Evolutionary conservation across 1,140 invertebrate genomes (phyloP).

Genomic region (Neodiprion pinetum): DNA sequence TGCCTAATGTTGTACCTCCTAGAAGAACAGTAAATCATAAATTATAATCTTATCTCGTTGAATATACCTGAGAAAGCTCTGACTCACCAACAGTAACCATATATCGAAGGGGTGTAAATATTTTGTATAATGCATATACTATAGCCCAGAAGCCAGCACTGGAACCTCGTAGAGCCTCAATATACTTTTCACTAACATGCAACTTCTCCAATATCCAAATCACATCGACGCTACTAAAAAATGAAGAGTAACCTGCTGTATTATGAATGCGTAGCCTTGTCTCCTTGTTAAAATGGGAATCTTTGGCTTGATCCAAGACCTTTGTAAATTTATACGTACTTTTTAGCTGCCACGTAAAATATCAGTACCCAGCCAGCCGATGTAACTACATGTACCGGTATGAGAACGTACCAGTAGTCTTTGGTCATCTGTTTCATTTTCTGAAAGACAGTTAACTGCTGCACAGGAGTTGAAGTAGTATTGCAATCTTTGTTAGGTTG

Average conservation of each 20-base stretch:
- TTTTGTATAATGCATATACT: constrained; percentile 90
- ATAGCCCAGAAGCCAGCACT: constrained; percentile 87
- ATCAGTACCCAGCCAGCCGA: constrained; percentile 84
- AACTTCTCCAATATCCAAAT: constrained; percentile 76
- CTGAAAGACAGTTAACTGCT: constrained; percentile 74
- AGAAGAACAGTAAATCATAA: constrained; percentile 30
- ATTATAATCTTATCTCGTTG: constrained; percentile 13
- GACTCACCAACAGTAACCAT: constrained; percentile 83
- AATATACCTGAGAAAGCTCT: constrained; percentile 20
- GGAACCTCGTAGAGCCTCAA: constrained; percentile 76
- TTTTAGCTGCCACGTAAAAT: constrained; percentile 87
- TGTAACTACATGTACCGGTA: constrained; percentile 89
- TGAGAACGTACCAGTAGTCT: constrained; percentile 93
- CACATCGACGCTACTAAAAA: constrained; percentile 87
- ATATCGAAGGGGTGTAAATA: constrained; percentile 88
- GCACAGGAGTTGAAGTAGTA: too few species aligned
- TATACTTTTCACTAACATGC: constrained; percentile 77
- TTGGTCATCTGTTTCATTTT: constrained; percentile 91
- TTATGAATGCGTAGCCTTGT: not conserved
- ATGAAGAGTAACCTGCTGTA: constrained; percentile 35
- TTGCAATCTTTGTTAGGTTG: not conserved
- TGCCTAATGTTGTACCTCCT: constrained; percentile 67
- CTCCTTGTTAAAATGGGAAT: not conserved
- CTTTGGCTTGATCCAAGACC: constrained; percentile 5
- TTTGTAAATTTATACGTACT: constrained; percentile 65